Conservation (phyloP, 2,797 vertebrate genomes). For the Falco peregrinus region DNA sequence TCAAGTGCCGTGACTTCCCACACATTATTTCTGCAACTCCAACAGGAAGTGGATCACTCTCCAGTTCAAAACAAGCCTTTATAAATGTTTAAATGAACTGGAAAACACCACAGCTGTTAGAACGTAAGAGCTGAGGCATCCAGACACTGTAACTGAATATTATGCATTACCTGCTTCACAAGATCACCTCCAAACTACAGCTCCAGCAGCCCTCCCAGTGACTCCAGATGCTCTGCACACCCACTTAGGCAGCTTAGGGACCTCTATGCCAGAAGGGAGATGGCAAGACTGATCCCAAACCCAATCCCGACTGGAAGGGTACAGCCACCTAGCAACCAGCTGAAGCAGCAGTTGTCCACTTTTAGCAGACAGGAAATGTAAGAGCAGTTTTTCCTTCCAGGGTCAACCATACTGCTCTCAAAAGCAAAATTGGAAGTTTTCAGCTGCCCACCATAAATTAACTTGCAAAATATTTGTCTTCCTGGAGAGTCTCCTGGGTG, state of each 20-base stretch:
- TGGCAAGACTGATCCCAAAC: background rate
- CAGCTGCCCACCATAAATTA: background rate
- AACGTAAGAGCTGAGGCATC: background rate
- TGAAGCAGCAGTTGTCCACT: background rate
- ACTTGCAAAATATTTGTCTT: background rate
- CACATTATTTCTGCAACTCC: background rate
- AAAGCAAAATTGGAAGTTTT: background rate
- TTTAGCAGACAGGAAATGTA: background rate
- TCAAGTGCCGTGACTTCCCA: background rate
- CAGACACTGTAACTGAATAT: rapidly evolving
- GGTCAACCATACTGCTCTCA: background rate
- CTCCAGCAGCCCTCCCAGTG: background rate
- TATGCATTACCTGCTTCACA: background rate
- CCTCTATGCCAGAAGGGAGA: background rate
- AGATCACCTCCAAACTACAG: background rate
- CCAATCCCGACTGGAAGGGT: background rate
- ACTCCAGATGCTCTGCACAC: background rate
- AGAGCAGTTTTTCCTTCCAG: background rate
- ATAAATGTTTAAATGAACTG: background rate
- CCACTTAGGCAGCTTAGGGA: background rate
- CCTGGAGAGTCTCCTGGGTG: background rate
- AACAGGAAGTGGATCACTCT: background rate
- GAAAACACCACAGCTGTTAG: background rate
- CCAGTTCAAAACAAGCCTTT: background rate
- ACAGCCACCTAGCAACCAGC: background rate